phyloP scores from a whole-genome alignment of 1,140 invertebrate species.

The Tribolium madens region DNA sequence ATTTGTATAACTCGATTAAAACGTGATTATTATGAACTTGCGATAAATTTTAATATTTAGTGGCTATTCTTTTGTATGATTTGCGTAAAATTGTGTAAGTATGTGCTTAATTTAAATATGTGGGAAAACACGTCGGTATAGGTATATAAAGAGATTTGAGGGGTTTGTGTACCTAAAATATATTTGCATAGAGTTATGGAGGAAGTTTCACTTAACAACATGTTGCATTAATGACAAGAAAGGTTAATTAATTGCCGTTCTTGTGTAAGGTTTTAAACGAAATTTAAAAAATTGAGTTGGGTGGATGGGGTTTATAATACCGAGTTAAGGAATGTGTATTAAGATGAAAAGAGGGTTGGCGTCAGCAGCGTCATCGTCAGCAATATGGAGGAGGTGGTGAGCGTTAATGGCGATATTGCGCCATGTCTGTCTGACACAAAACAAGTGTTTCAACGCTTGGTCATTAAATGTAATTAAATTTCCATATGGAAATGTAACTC shows the following conservation, averaged over 20 bases:
- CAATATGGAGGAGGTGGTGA: constrained; percentile 1
- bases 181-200: constrained; percentile 26
- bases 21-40: neutral
- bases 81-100: neutral
- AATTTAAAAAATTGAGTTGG: constrained; percentile 30
- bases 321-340: constrained; percentile 13
- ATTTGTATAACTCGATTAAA: neutral
- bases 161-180: neutral
- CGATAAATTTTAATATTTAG: neutral
- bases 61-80: neutral
- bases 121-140: neutral
- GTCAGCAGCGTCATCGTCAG: constrained; percentile 21
- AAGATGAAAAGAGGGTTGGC: constrained; percentile 32
- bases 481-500: constrained; percentile 37
- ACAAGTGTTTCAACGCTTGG: constrained; percentile 34
- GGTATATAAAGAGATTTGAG: constrained; percentile 1
- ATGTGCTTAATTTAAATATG: neutral
- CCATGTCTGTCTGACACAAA: constrained; percentile 27
- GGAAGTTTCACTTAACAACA: constrained; percentile 36
- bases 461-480: constrained; percentile 40
- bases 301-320: constrained; percentile 7
- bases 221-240: constrained; percentile 37
- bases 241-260: constrained; percentile 32
- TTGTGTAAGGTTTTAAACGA: constrained; percentile 30
- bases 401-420: constrained; percentile 34